Percentiles rank a stretch among this genome's conserved stretches.
Conservation (phyloP, 2,113 vertebrate genomes). For the Leiothrix lutea region DNA sequence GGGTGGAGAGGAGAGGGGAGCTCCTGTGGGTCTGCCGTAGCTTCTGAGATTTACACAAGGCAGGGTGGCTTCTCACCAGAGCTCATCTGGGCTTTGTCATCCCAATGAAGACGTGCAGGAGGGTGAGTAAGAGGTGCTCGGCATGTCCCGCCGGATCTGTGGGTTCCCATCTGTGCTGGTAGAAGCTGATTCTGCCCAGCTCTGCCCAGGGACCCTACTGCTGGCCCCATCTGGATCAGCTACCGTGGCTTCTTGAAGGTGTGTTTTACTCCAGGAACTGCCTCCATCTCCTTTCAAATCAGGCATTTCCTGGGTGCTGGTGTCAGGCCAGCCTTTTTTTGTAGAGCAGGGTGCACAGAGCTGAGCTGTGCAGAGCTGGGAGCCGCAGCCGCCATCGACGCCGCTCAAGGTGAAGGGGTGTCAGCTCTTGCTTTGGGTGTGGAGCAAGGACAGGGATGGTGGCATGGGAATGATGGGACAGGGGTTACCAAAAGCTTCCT, state of each 20-base stretch:
- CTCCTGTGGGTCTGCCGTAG: neutral
- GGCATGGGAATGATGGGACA: accelerated
- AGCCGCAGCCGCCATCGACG: accelerated
- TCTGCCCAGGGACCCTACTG: neutral
- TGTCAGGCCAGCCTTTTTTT: neutral
- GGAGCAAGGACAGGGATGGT: accelerated
- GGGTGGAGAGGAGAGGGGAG: neutral
- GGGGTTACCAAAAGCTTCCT: neutral
- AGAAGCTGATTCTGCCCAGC: neutral
- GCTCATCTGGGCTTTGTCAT: neutral
- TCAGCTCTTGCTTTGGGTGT: neutral
- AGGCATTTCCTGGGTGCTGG: neutral
- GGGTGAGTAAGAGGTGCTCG: neutral
- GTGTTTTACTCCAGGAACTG: accelerated
- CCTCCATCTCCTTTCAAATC: neutral
- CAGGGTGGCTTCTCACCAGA: neutral
- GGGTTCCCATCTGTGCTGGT: accelerated
- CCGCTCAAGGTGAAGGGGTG: accelerated
- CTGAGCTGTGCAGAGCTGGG: neutral
- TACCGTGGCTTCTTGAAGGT: accelerated
- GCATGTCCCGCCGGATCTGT: accelerated
- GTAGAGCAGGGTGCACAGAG: neutral
- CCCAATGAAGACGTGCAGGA: accelerated
- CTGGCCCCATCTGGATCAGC: neutral
- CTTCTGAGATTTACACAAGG: accelerated